Percentiles rank a stretch among this genome's conserved stretches.
Evolutionary conservation across 2,888 invertebrate species (phyloP).

Genomic region (Cephus spinipes): DNA sequence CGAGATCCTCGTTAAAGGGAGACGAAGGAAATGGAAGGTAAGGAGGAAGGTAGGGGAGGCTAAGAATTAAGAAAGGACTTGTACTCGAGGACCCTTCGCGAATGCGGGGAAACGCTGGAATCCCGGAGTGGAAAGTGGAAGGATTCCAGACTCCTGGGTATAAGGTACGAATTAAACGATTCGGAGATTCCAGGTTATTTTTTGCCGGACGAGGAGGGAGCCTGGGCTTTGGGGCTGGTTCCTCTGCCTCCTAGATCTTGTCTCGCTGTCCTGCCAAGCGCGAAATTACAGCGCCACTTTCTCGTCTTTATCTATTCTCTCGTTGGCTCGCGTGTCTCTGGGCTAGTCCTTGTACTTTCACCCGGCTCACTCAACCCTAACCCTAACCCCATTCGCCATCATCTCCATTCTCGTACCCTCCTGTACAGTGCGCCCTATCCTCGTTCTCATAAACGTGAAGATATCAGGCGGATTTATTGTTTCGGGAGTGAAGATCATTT

Average conservation of each 20-base stretch:
- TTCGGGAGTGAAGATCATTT: neutral
- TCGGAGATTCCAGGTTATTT: constrained; percentile 4
- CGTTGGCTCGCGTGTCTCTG: neutral
- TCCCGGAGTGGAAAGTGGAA: neutral
- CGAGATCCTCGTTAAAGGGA: neutral
- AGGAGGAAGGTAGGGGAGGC: neutral
- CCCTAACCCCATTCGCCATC: neutral
- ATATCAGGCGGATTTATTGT: neutral
- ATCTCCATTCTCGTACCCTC: neutral
- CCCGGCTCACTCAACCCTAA: neutral
- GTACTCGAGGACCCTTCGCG: neutral
- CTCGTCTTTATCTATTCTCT: constrained; percentile 12
- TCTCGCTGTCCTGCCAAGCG: constrained; percentile 39
- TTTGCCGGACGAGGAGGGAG: neutral
- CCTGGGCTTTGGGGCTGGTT: neutral
- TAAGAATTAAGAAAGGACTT: neutral
- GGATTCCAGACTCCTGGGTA: neutral
- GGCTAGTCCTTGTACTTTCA: neutral
- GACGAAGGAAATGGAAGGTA: neutral
- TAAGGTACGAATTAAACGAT: constrained; percentile 34
- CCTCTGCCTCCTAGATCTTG: constrained; percentile 10
- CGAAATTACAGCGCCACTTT: constrained; percentile 38
- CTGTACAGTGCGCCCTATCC: neutral
- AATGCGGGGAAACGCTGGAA: neutral
- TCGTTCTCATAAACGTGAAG: neutral